Evolutionary conservation across 92 coral and sea anemone species (phyloP).

Genomic region (Diadumene lineata): DNA sequence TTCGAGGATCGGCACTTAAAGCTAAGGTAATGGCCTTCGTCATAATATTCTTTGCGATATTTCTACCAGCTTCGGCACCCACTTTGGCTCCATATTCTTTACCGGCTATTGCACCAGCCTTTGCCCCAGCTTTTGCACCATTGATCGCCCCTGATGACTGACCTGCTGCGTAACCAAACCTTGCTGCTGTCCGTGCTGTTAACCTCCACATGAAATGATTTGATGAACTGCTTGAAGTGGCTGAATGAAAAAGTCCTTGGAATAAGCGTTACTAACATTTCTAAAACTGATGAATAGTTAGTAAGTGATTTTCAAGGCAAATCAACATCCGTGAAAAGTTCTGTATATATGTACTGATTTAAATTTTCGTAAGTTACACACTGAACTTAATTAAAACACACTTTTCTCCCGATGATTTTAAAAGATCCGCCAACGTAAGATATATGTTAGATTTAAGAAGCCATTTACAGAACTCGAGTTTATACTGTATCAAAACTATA

Average conservation of each 20-base stretch:
- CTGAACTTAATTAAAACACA: too few species aligned
- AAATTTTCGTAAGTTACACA: too few species aligned
- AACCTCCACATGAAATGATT: neutral
- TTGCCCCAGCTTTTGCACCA: slow-evolving; percentile 62
- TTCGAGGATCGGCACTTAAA: slow-evolving; percentile 17
- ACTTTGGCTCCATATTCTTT: slow-evolving; percentile 38
- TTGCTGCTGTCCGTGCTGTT: slow-evolving; percentile 54
- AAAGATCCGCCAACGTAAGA: too few species aligned
- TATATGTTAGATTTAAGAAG: too few species aligned
- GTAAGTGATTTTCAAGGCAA: too few species aligned
- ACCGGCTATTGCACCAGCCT: slow-evolving; percentile 61
- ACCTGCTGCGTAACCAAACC: slow-evolving; percentile 39
- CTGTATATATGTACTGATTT: too few species aligned
- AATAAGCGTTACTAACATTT: too few species aligned
- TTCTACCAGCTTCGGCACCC: slow-evolving; percentile 45
- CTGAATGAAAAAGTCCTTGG: neutral
- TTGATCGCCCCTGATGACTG: slow-evolving; percentile 15
- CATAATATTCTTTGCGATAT: slow-evolving; percentile 29
- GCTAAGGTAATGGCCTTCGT: slow-evolving; percentile 38
- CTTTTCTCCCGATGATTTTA: too few species aligned
- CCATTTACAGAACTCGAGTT: too few species aligned
- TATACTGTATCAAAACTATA: too few species aligned
- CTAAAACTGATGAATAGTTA: too few species aligned
- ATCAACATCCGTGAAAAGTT: too few species aligned
- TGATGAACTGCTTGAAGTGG: slow-evolving; percentile 4